Percentiles rank a stretch among this genome's conserved stretches.
Evolutionary conservation across 37 sponge, comb jelly and placozoan species (phyloP).

Genomic region (Haliclona indistincta): DNA sequence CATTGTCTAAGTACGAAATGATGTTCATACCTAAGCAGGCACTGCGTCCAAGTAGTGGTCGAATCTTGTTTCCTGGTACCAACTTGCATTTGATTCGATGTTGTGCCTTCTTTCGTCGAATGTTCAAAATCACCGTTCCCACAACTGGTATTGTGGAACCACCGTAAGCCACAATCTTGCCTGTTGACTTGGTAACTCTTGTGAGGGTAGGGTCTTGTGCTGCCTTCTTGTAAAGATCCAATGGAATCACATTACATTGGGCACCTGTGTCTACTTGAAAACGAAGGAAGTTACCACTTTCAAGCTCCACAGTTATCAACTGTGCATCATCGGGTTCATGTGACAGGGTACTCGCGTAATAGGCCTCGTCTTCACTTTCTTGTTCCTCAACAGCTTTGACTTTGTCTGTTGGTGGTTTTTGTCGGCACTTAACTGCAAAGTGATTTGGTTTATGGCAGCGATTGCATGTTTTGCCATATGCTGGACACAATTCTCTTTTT

Average conservation of each 20-base stretch:
- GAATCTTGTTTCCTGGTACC: not conserved
- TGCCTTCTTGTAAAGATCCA: constrained; percentile 35
- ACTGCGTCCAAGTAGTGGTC: constrained; percentile 34
- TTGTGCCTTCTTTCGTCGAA: not conserved
- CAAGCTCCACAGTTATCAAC: constrained; percentile 12
- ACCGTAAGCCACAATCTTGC: constrained; percentile 26
- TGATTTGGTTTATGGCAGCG: constrained; percentile 60
- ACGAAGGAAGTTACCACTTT: constrained; percentile 22
- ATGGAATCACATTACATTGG: constrained; percentile 45
- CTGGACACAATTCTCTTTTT: constrained; percentile 53
- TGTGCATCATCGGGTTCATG: constrained; percentile 14
- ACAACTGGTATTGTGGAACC: constrained; percentile 34
- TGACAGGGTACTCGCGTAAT: not conserved
- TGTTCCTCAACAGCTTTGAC: not conserved
- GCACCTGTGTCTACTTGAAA: constrained; percentile 51
- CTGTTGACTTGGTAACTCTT: not conserved
- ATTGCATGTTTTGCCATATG: constrained; percentile 53
- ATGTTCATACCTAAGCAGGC: constrained; percentile 30
- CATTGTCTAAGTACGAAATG: constrained; percentile 34
- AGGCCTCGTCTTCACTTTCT: not conserved
- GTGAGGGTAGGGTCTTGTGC: constrained; percentile 11
- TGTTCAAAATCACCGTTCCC: constrained; percentile 1
- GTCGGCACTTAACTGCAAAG: constrained; percentile 39
- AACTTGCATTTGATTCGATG: not conserved
- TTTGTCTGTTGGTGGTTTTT: not conserved